phyloP scores from a whole-genome alignment of 1,140 invertebrate genomes.

The Hylaeus volcanicus region DNA sequence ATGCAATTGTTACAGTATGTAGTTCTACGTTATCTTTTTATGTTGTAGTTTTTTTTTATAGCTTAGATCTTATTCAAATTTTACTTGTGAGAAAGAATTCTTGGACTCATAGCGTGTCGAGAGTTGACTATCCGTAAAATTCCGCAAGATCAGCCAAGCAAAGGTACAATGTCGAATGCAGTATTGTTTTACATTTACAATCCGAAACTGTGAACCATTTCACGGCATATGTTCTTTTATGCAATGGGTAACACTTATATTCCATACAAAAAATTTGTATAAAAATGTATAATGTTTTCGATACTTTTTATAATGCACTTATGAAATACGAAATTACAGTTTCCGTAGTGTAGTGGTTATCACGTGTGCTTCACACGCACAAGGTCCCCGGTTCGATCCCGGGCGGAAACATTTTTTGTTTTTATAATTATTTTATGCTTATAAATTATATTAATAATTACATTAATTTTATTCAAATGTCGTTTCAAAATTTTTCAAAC shows the following conservation, averaged over 20 bases:
- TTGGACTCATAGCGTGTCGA: neutral
- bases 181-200: conserved; percentile 14
- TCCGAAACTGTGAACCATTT: neutral
- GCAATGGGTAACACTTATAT: neutral
- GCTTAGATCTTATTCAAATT: too few relatives aligned
- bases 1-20: too few relatives aligned
- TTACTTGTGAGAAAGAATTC: neutral
- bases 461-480: too few relatives aligned
- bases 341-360: conserved; percentile 68
- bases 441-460: neutral
- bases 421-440: neutral
- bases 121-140: neutral
- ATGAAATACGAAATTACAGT: accelerated
- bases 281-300: neutral
- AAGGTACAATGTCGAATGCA: neutral
- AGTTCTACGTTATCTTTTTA: too few relatives aligned
- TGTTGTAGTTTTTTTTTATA: too few relatives aligned
- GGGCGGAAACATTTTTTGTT: conserved; percentile 55
- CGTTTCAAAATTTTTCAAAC: neutral
- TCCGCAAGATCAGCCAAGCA: neutral
- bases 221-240: neutral
- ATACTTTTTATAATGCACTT: accelerated
- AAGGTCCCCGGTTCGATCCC: conserved; percentile 67
- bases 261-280: neutral
- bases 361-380: conserved; percentile 68